These are phyloP conservation scores for Ondatra zibethicus DNA, from an alignment of 2,113 vertebrate species.

Conservation along the genomic window DNA sequence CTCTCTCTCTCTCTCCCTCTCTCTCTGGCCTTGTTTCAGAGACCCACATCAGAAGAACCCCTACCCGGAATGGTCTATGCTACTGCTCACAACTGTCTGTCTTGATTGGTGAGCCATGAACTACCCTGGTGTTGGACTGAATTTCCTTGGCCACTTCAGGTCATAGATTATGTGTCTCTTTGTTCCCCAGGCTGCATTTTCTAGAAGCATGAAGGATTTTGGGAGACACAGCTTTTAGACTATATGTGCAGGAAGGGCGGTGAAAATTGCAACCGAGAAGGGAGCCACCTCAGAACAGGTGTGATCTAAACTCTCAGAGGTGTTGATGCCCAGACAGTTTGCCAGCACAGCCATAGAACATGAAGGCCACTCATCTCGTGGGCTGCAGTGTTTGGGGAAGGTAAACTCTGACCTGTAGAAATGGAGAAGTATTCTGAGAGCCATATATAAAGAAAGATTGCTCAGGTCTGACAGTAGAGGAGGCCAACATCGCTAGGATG, in stretches of 20 bases:
- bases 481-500: neutral
- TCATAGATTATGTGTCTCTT: neutral
- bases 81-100: neutral
- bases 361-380: neutral
- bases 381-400: neutral
- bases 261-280: neutral
- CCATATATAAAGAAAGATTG: neutral
- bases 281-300: fast-evolving
- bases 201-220: neutral
- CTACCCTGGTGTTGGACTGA: neutral
- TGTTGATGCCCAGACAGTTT: too few species aligned
- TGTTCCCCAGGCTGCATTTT: neutral
- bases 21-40: neutral
- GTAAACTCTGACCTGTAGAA: neutral
- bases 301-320: neutral
- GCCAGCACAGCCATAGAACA: neutral
- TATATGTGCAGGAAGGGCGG: too few species aligned
- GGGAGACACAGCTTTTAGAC: neutral
- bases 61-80: too few species aligned
- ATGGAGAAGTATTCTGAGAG: neutral
- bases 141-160: too few species aligned
- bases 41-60: neutral
- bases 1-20: neutral
- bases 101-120: neutral
- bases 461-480: neutral